Conservation (phyloP, 2,113 vertebrate species). For the Nestor notabilis region DNA sequence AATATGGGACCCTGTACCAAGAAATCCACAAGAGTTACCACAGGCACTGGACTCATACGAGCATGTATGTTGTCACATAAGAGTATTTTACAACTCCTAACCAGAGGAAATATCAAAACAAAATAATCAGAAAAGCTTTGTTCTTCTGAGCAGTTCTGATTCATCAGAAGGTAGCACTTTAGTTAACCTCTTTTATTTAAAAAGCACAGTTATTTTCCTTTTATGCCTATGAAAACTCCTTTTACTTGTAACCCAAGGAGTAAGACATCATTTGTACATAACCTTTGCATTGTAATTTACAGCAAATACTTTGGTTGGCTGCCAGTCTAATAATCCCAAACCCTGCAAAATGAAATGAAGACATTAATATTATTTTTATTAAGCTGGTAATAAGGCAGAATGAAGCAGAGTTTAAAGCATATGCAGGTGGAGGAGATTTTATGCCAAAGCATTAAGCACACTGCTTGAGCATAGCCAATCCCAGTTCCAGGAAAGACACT, state of each 20-base stretch:
- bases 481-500: not conserved
- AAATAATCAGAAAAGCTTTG: not conserved
- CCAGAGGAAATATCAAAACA: not conserved
- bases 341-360: not conserved
- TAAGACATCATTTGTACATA: not conserved
- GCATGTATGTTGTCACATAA: not conserved
- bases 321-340: conserved; percentile 29
- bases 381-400: conserved; percentile 39
- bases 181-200: not conserved
- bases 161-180: not conserved
- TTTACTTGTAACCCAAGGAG: not conserved
- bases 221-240: not conserved
- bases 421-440: conserved; percentile 21
- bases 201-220: not conserved
- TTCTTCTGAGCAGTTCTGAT: not conserved
- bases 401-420: conserved; percentile 19
- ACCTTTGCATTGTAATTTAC: not conserved
- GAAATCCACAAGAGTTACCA: not conserved
- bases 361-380: conserved; percentile 37
- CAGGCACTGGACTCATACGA: not conserved
- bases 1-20: not conserved
- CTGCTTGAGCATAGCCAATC: not conserved
- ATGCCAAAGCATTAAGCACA: not conserved
- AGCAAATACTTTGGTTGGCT: not conserved
- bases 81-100: not conserved